phyloP scores from a whole-genome alignment of 2,113 vertebrate genomes.

The Corythornis cristatus region DNA sequence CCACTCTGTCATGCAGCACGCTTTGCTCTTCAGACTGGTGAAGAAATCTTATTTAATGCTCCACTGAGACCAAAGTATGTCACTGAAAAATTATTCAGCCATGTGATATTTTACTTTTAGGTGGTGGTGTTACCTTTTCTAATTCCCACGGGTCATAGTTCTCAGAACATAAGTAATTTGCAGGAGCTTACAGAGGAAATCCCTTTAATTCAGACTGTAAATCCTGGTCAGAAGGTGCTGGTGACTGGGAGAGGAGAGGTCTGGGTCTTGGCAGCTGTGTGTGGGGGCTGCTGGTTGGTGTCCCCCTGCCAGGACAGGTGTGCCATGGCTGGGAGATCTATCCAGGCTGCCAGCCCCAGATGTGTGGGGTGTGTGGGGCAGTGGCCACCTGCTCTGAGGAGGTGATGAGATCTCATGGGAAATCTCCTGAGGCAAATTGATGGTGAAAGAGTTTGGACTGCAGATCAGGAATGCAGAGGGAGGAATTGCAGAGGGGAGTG shows the following conservation, averaged over 20 bases:
- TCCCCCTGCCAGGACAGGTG: fast-evolving
- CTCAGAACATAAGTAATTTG: conserved; percentile 4
- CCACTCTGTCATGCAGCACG: background rate
- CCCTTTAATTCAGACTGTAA: conserved; percentile 11
- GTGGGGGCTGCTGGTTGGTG: background rate
- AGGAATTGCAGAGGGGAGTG: background rate
- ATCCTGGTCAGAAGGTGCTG: background rate
- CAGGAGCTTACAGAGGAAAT: conserved; percentile 11
- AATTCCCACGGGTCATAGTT: conserved; percentile 33
- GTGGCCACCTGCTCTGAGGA: background rate
- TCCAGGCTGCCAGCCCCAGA: too few relatives aligned
- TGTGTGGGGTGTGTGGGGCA: background rate
- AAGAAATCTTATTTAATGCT: conserved; percentile 49
- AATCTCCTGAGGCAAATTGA: background rate
- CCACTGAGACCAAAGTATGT: conserved; percentile 3
- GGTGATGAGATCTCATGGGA: background rate
- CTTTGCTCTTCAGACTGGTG: background rate
- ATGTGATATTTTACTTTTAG: conserved; percentile 52
- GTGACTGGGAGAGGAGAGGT: background rate
- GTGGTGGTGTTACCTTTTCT: conserved; percentile 37
- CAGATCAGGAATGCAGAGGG: background rate
- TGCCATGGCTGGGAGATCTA: too few relatives aligned
- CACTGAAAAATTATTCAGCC: conserved; percentile 32
- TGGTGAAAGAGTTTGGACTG: background rate
- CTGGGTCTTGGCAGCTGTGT: background rate